Evolutionary conservation across 2,113 vertebrate species (phyloP), one percentile per base, ranked within the genome.

Genomic region (Oncorhynchus mykiss): DNA sequence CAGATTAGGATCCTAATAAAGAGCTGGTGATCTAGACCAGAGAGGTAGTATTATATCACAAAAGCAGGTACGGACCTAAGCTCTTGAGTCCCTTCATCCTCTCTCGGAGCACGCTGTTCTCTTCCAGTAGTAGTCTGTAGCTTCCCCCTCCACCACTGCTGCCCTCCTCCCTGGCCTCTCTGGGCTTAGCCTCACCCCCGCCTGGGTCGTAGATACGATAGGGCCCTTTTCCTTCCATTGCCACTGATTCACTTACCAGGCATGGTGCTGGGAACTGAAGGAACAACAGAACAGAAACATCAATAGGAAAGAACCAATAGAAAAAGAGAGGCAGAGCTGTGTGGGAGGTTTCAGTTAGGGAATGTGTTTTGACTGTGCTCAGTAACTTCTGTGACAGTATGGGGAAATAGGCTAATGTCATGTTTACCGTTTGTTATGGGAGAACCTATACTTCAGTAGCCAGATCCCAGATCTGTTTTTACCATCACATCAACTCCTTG

Each of bases 131-230:
- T 86, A 94, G 94, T 86, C 95, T 94, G 88, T 95, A 95, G 90
- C 95, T 91, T 89, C 16, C 90, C 60, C 87, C 90, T 65, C 88
- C 91, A 69, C 77, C 84, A 2, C 16, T 54, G 51, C 51, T 18
- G 14, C 80, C 80, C 70, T 94, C 89, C 1, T 93, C 95, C 73
- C 91, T 85, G 90, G 94, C 89, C 1, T 93, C 95, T 72, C 90
- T 85, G 90, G 94, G 89, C 72, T 94, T 95, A 8, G 89, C 88
- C 2, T 94, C 94, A 31, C 86, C 91, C 92, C 95, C 93, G 66
- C 96, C 96, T 0, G 97, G 98, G 91, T 99, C 97, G n/a, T 99
- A 99, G 91, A 99, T 99, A 86, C 95, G 96, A 90, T 97, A 97
- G 0, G 97, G 97, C 84, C 95, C 95, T 92, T 95, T 96, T 82